Base-by-base conservation (phyloP, 2,888 invertebrate genomes). In the Venusia cambrica region DNA sequence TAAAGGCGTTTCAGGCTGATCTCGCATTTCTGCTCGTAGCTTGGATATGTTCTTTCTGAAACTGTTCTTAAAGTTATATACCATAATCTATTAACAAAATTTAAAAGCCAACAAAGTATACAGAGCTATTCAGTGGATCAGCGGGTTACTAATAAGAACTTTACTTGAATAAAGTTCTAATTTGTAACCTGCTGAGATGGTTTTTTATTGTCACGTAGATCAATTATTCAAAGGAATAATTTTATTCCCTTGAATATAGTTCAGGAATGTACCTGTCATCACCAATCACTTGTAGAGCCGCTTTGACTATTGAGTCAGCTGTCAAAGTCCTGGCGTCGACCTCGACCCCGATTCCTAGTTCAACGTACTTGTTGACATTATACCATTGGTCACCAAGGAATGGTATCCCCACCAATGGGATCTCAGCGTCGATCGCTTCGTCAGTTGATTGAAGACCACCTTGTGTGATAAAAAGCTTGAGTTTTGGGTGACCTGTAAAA, bases 391-490 rank as follows among this genome's bases (percentile, higher is more conserved):
- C 81, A 1, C 55, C 69, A 11, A 70, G 35, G 36, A 78, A 63
- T 2, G 74, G 75, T n/a, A 80, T 44, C 0, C 62, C 73, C 8
- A 77, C 51, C 4, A 79, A 45, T 1, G 76, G 75, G 1, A 73
- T 63, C 14, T 54, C 59, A 8, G 69, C 63, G 6, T 59, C 59
- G 5, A 80, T 65, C 0, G 77, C 67, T 49, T 79, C 81, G 14
- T 77, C 74, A 0, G 69, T 56, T 0, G 78, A 77, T 39, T 78
- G 76, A 3, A 75, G 44, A 4, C 78, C 78, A 6, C 75, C 74
- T 69, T 79, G 78, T 1, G 69, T 74, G 5, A 79, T 62, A 27
- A 81, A 81, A 0, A 73, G 26, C 44, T 78, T 78, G 3, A 81
- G 38, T 20, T 79, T 81, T 2, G 71, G 70, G 52, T 83, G 81